Percentiles rank a stretch among this genome's conserved stretches.
These are phyloP conservation scores for Eurystomus glaucurus DNA, from an alignment of 2,797 vertebrate genomes.

Conservation along the genomic window DNA sequence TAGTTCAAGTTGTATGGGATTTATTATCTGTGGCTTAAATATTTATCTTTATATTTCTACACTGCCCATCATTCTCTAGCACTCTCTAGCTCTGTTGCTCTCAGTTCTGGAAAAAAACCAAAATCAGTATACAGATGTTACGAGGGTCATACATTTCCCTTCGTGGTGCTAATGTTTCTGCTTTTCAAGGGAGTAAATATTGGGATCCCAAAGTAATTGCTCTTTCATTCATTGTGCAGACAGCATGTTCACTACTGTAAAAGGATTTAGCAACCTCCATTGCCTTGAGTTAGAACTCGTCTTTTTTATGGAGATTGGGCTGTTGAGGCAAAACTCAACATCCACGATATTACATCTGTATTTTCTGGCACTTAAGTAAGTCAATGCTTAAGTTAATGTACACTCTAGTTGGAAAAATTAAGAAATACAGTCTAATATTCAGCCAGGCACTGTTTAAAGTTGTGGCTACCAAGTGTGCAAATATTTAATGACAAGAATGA, in stretches of 20 bases:
- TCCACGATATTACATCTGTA: neutral
- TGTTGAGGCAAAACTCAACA: neutral
- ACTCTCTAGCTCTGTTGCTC: neutral
- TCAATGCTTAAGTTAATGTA: neutral
- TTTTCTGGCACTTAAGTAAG: neutral
- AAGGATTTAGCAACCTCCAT: neutral
- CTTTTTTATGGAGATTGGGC: neutral
- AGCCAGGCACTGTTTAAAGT: neutral
- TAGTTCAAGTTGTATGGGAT: too few species aligned
- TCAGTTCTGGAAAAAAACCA: neutral
- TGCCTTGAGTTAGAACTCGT: neutral
- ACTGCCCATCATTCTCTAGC: neutral
- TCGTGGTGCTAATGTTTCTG: neutral
- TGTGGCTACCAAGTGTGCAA: neutral
- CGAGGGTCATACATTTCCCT: neutral
- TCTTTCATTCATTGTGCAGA: neutral
- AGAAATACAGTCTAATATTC: neutral
- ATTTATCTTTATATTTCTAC: neutral
- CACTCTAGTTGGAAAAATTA: neutral
- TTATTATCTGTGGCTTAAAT: neutral
- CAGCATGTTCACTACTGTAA: rapidly evolving
- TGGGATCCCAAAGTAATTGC: neutral
- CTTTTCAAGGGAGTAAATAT: neutral
- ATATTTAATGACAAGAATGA: neutral
- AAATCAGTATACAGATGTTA: neutral